phyloP scores from a whole-genome alignment of 1,140 invertebrate species.

The Epicauta chinensis region DNA sequence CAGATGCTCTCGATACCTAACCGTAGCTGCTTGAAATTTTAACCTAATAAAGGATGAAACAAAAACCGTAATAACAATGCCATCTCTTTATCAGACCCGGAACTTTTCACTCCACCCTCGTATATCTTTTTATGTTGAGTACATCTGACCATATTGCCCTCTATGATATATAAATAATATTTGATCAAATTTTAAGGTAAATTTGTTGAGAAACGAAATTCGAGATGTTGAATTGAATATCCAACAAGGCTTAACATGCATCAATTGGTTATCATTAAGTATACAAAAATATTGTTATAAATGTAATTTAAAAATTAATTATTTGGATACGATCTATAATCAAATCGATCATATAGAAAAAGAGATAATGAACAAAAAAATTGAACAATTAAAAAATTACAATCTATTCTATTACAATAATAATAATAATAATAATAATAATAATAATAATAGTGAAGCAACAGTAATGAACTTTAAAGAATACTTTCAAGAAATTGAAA shows the following conservation, averaged over 20 bases:
- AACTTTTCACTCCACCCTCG: too few species aligned
- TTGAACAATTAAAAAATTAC: constrained; percentile 37
- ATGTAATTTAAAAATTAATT: constrained; percentile 48
- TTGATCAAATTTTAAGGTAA: neutral
- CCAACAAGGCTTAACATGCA: constrained; percentile 68
- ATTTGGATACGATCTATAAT: constrained; percentile 57
- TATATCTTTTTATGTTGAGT: too few species aligned
- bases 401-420: constrained; percentile 36
- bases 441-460: too few species aligned
- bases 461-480: constrained; percentile 36
- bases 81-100: too few species aligned
- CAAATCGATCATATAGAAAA: constrained; percentile 72
- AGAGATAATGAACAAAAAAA: constrained; percentile 55
- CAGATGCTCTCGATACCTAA: too few species aligned
- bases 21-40: too few species aligned
- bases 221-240: constrained; percentile 69
- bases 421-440: too few species aligned
- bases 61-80: too few species aligned
- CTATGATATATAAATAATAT: neutral
- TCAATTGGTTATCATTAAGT: constrained; percentile 78
- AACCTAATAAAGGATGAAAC: too few species aligned
- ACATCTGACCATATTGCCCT: too few species aligned
- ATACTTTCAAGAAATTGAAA: constrained; percentile 62
- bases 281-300: constrained; percentile 65
- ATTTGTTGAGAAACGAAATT: constrained; percentile 46